These are phyloP conservation scores for Pollenia amentaria DNA, from an alignment of 2,888 invertebrate genomes.

Conservation along the genomic window DNA sequence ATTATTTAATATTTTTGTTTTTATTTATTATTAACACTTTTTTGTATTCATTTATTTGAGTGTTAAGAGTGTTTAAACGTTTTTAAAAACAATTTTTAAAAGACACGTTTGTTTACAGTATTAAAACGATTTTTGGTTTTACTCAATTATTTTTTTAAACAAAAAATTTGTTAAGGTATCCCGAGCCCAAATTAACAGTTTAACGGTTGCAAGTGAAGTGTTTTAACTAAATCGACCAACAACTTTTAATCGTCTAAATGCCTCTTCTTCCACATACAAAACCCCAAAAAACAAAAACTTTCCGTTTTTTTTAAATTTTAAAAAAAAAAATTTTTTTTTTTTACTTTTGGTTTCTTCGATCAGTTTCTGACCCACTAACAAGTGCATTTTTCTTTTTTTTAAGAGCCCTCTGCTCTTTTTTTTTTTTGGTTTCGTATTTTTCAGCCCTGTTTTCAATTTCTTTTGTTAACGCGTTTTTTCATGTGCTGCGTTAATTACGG, in stretches of 20 bases:
- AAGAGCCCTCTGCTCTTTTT: conserved; percentile 18
- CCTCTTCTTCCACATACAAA: conserved; percentile 2
- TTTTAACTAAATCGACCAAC: conserved; percentile 48
- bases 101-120: conserved; percentile 18
- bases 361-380: conserved; percentile 23
- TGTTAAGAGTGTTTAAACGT: neutral
- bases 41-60: neutral
- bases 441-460: conserved; percentile 25
- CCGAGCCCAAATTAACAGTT: conserved; percentile 31
- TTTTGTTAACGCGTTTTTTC: conserved; percentile 26
- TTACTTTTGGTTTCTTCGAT: neutral
- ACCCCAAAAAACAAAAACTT: conserved; percentile 25
- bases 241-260: conserved; percentile 40
- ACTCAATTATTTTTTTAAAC: conserved; percentile 1
- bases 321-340: conserved; percentile 23
- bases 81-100: neutral
- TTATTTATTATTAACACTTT: conserved; percentile 12
- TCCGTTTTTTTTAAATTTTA: conserved; percentile 34
- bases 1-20: conserved; percentile 37
- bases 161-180: conserved; percentile 15
- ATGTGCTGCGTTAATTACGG: conserved; percentile 43
- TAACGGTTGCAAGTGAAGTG: conserved; percentile 54
- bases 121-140: neutral
- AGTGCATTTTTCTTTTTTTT: conserved; percentile 47
- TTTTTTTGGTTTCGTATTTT: neutral